A percentile compares a stretch with the other conserved stretches of the same genome.
These are phyloP conservation scores for Aphodius sticticus DNA, from an alignment of 2,888 invertebrate genomes.

Conservation along the genomic window DNA sequence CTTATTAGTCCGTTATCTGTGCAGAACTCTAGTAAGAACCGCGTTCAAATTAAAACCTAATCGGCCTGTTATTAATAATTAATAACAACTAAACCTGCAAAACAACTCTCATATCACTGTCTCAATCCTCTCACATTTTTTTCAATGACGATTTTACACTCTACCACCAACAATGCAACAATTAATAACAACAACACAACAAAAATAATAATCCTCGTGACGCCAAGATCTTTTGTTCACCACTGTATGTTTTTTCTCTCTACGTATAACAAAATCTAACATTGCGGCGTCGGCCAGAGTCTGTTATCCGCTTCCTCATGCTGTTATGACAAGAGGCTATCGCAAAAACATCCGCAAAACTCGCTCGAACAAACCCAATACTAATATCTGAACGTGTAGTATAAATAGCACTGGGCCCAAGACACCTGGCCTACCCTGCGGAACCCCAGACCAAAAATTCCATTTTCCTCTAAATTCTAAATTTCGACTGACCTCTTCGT, in stretches of 20 bases:
- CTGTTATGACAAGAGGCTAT: conserved; percentile 25
- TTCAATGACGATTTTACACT: background rate
- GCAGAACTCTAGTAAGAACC: background rate
- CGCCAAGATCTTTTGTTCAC: background rate
- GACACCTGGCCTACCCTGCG: background rate
- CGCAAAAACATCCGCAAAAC: conserved; percentile 20
- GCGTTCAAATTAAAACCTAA: background rate
- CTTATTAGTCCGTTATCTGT: background rate
- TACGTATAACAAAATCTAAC: background rate
- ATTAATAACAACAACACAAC: too few species aligned
- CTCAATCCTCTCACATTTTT: background rate
- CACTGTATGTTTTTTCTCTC: background rate
- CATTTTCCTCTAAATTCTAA: background rate
- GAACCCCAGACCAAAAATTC: background rate
- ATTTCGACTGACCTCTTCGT: conserved; percentile 16
- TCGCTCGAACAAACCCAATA: conserved; percentile 5
- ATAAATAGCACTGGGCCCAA: background rate
- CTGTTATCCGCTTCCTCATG: conserved; percentile 24
- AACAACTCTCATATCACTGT: background rate
- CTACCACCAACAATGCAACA: background rate
- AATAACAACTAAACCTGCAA: background rate
- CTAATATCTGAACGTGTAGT: background rate
- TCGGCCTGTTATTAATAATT: background rate
- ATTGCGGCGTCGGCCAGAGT: background rate
- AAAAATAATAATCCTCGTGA: too few species aligned